Evolutionary conservation across 2,888 invertebrate species (phyloP).

Genomic region (Dendrolimus houi): DNA sequence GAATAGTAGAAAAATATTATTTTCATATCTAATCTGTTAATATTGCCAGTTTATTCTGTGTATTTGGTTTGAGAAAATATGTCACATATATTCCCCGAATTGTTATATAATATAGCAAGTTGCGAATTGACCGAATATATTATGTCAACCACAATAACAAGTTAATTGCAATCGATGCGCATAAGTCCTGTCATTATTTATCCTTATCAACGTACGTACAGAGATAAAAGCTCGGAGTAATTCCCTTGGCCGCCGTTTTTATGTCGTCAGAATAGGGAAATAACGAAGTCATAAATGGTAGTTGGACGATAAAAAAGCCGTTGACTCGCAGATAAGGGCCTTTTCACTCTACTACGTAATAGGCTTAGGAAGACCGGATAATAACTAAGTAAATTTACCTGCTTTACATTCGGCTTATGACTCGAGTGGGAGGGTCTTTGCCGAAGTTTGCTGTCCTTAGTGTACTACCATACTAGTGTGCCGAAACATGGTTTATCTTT

Average conservation of each 20-base stretch:
- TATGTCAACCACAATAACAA: constrained; percentile 53
- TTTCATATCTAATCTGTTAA: too few relatives aligned
- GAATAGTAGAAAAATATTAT: too few relatives aligned
- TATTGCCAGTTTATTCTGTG: too few relatives aligned
- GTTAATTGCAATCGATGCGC: constrained; percentile 54
- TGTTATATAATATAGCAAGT: constrained; percentile 2
- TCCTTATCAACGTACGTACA: constrained; percentile 60
- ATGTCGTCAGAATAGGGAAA: constrained; percentile 69
- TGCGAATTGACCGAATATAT: constrained; percentile 22
- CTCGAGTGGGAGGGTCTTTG: constrained; percentile 12
- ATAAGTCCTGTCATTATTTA: constrained; percentile 65
- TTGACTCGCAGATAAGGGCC: constrained; percentile 55
- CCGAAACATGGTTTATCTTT: too few relatives aligned
- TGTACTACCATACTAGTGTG: too few relatives aligned
- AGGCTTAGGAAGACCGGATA: constrained; percentile 33
- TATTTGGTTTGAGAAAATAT: background rate
- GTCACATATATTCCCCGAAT: background rate
- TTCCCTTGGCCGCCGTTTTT: constrained; percentile 67
- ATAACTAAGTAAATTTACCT: constrained; percentile 25
- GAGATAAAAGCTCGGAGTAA: constrained; percentile 59
- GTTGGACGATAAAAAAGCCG: constrained; percentile 67
- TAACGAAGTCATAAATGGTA: constrained; percentile 70
- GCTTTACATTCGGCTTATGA: constrained; percentile 23
- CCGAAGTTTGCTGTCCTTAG: too few relatives aligned
- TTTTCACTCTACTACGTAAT: constrained; percentile 40